phyloP scores from a whole-genome alignment of 1,140 invertebrate species.

The Bombyx mori region ASM3026992v2 NC_085119.1:12395001-12395500 shows the following conservation, averaged over 20 bases:
- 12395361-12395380: constrained; percentile 73
- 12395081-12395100: constrained; percentile 78
- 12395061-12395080: constrained; percentile 68
- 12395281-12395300: constrained; percentile 80
- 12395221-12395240: constrained; percentile 82
- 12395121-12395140: constrained; percentile 82
- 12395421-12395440: constrained; percentile 79
- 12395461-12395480: constrained; percentile 74
- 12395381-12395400: constrained; percentile 72
- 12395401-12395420: constrained; percentile 75
- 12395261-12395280: constrained; percentile 79
- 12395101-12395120: constrained; percentile 81
- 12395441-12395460: constrained; percentile 78
- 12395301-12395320: constrained; percentile 79
- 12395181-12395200: constrained; percentile 88
- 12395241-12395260: constrained; percentile 75
- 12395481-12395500: constrained; percentile 77
- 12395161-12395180: constrained; percentile 80
- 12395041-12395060: constrained; percentile 74
- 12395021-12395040: constrained; percentile 85
- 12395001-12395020: constrained; percentile 85
- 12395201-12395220: constrained; percentile 81
- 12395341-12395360: constrained; percentile 62
- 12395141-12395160: constrained; percentile 82
- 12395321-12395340: constrained; percentile 56